phyloP scores from a whole-genome alignment of 2,113 vertebrate genomes.

The Melierax canorus region DNA sequence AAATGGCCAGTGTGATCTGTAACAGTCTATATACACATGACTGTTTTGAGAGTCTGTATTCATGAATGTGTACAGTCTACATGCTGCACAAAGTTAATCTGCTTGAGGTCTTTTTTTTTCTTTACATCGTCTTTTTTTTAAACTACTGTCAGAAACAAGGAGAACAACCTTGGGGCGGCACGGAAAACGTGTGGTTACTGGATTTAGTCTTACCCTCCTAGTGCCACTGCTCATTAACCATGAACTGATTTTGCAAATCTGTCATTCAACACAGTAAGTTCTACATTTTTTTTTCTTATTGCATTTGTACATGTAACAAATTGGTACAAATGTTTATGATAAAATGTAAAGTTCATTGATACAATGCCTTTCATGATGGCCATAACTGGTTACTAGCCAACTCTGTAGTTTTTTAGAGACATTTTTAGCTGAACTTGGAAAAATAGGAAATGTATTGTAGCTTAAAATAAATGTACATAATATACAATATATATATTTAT shows the following conservation, averaged over 20 bases:
- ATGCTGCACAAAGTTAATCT: not conserved
- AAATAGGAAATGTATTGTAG: slow-evolving; percentile 75
- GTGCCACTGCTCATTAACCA: not conserved
- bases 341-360: not conserved
- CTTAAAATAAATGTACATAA: slow-evolving; percentile 80
- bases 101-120: not conserved
- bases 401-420: slow-evolving; percentile 55
- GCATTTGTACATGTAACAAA: slow-evolving; percentile 3
- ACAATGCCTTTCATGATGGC: slow-evolving; percentile 8
- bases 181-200: not conserved
- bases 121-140: not conserved
- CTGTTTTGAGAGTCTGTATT: not conserved
- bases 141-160: not conserved
- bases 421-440: slow-evolving; percentile 70
- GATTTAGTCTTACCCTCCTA: not conserved
- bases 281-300: not conserved
- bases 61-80: not conserved
- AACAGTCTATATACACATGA: not conserved
- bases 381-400: not conserved
- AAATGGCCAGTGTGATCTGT: not conserved
- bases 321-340: not conserved
- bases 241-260: not conserved
- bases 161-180: not conserved
- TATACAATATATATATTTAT: slow-evolving; percentile 77
- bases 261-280: not conserved